Conservation (phyloP, 2,888 invertebrate genomes). For the Eupeodes luniger region DNA sequence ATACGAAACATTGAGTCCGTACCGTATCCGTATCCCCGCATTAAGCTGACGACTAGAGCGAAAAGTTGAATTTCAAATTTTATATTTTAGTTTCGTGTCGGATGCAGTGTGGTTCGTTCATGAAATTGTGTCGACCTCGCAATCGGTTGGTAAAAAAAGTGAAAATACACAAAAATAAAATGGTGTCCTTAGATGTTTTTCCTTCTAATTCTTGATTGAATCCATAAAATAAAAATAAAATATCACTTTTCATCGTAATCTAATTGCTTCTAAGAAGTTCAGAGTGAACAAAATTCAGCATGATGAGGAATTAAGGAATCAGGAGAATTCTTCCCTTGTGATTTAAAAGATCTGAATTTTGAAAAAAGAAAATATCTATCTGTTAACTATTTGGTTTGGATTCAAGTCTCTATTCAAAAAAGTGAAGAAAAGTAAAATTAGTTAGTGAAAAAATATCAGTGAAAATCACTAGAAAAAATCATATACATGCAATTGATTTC, state of each 20-base stretch:
- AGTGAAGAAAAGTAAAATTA: conserved; percentile 28
- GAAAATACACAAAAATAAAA: conserved; percentile 58
- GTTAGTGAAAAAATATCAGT: conserved; percentile 61
- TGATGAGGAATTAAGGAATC: not conserved
- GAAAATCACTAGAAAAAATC: conserved; percentile 61
- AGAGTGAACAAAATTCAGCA: not conserved
- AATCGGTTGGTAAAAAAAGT: conserved; percentile 58
- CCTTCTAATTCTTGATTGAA: conserved; percentile 7
- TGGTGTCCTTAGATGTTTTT: conserved; percentile 62
- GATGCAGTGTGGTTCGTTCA: conserved; percentile 83
- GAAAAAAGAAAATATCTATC: not conserved
- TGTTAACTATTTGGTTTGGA: conserved; percentile 16
- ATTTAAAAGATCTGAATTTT: not conserved
- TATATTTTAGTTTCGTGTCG: conserved; percentile 84
- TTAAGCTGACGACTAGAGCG: conserved; percentile 69
- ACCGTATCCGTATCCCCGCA: conserved; percentile 60
- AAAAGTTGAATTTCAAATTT: conserved; percentile 82
- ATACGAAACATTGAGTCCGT: no score
- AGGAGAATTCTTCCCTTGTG: not conserved
- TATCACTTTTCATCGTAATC: not conserved
- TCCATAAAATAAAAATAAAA: conserved; percentile 18
- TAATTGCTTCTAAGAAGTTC: not conserved
- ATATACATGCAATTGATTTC: conserved; percentile 76
- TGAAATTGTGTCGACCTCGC: conserved; percentile 78
- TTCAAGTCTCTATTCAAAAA: conserved; percentile 7